Conservation (phyloP, 2,888 invertebrate genomes). For the Diadegma fenestrale region DNA sequence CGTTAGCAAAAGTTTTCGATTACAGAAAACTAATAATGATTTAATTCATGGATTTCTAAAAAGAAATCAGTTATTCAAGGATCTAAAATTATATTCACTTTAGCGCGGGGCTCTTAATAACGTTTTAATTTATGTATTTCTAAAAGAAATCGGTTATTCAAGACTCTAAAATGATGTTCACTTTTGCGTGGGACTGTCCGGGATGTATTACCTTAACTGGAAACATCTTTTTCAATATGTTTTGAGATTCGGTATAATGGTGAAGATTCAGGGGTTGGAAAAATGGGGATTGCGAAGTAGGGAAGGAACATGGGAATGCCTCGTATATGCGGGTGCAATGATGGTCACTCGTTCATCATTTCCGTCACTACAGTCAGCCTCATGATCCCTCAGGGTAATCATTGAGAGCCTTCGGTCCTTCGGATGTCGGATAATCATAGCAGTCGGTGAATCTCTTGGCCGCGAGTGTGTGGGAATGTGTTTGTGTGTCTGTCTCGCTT, state of each 20-base stretch:
- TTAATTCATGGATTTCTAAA: too few relatives aligned
- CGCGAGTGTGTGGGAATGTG: neutral
- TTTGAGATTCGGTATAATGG: neutral
- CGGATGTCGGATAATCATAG: constrained; percentile 23
- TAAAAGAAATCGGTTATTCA: too few relatives aligned
- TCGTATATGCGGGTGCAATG: neutral
- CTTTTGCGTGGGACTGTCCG: too few relatives aligned
- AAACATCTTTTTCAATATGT: neutral
- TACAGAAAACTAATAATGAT: too few relatives aligned
- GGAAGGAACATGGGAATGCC: neutral
- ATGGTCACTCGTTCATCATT: constrained; percentile 30
- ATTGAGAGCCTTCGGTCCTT: constrained; percentile 9
- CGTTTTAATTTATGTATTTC: too few relatives aligned
- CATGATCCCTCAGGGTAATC: constrained; percentile 34
- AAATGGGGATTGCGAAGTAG: neutral
- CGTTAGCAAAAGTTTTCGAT: too few relatives aligned
- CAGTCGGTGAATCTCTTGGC: constrained; percentile 17
- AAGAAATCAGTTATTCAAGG: too few relatives aligned
- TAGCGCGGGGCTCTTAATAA: too few relatives aligned
- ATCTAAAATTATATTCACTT: too few relatives aligned
- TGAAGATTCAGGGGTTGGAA: neutral
- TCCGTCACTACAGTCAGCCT: constrained; percentile 21
- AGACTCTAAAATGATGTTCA: too few relatives aligned
- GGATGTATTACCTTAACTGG: too few relatives aligned
- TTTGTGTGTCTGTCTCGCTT: neutral